phyloP scores from a whole-genome alignment of 2,888 invertebrate genomes.

The Cataglyphis altisquamis region DNA sequence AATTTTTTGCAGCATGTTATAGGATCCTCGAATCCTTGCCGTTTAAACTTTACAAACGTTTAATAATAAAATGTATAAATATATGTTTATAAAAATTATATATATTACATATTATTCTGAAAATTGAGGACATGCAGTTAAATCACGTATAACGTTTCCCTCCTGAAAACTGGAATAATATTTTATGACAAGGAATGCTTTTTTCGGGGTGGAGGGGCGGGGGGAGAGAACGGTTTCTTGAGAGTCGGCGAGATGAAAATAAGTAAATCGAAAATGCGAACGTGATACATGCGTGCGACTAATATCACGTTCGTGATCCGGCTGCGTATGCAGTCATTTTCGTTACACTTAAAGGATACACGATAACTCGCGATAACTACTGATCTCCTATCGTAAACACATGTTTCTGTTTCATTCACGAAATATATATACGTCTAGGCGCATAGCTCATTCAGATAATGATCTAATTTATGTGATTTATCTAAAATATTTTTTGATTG shows the following conservation, averaged over 20 bases:
- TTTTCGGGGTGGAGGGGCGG: neutral
- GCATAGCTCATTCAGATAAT: constrained; percentile 8
- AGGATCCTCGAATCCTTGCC: too few relatives aligned
- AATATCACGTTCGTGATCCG: constrained; percentile 7
- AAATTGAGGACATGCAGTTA: neutral
- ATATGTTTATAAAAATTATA: neutral
- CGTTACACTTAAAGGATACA: constrained; percentile 56
- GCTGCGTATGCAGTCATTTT: constrained; percentile 49
- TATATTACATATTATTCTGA: neutral
- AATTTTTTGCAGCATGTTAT: neutral
- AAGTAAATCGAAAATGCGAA: neutral
- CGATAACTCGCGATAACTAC: constrained; percentile 56
- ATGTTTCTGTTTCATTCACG: constrained; percentile 62
- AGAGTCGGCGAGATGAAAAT: constrained; percentile 21
- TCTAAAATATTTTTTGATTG: too few relatives aligned
- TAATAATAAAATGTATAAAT: too few relatives aligned
- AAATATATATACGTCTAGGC: constrained; percentile 18
- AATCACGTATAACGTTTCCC: neutral
- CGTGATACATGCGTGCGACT: constrained; percentile 5
- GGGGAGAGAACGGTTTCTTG: neutral
- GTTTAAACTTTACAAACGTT: neutral
- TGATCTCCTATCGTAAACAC: constrained; percentile 63
- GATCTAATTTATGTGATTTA: constrained; percentile 22
- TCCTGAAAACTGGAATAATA: neutral
- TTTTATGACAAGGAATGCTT: neutral